Evolutionary conservation across 2,797 vertebrate species (phyloP), one percentile per base, ranked within the genome.

Genomic region (Allochrocebus solatus): DNA sequence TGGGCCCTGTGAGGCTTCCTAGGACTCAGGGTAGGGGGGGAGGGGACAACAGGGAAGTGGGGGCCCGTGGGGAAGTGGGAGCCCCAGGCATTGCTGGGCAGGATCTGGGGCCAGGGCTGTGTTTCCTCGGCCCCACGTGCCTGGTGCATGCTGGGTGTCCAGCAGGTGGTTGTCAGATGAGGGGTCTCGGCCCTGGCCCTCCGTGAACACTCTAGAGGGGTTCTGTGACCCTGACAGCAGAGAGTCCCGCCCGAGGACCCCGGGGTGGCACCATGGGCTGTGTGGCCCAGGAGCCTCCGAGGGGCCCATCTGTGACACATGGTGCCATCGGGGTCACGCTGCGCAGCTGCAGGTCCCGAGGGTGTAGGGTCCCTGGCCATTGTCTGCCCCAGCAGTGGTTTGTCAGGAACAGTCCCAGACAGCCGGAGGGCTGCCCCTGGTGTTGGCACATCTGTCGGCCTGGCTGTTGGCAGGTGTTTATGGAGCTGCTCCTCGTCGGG

Each of bases 231-330:
- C 53, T 0, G 0, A 81, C 36, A 26, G 22, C 30, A 36, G 53
- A 11, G 6, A 46, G 61, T 24, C 28, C 41, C 22, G 10, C 14
- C 50, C 0, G 80, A 26, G 74, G 19, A 2, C 12, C 9, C 13
- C 1, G 16, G 74, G 17, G 46, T 43, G 53, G 79, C 14, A 17
- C 53, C 14, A 14, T 21, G 11, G 39, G 59, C n/a, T 22, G 48
- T 4, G 46, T 1, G 16, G 16, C 14, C 1, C 4, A 2, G 36
- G 67, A 24, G 9, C 3, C 0, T 16, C 14, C 0, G 4, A 12
- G 4, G 72, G 43, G 8, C 59, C 22, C 13, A 5, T 72, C 13
- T 28, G 19, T 8, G 24, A 12, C 1, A 6, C 36, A 36, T 9
- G 22, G 48, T 10, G 17, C n/a, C 41, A 8, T 4, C 8, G 10